phyloP scores from a whole-genome alignment of 1,140 invertebrate species.

The Araneus ventricosus region DNA sequence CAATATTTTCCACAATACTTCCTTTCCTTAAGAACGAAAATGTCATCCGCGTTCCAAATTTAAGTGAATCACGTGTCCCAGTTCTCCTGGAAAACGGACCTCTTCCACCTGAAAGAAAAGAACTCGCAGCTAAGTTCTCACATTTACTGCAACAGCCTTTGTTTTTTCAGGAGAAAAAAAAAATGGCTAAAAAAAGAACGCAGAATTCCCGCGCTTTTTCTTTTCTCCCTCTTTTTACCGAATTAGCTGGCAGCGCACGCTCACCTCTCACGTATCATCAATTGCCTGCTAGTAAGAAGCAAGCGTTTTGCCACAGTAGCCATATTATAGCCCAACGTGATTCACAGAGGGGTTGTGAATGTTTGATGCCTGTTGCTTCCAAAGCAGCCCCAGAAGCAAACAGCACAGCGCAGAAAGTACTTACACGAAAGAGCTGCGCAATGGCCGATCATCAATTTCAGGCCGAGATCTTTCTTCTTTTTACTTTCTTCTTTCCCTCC shows the following conservation, averaged over 20 bases:
- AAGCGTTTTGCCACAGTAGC: not conserved
- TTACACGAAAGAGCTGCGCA: not conserved
- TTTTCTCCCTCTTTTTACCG: not conserved
- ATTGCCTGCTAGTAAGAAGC: not conserved
- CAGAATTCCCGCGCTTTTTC: not conserved
- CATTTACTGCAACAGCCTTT: not conserved
- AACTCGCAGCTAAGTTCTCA: not conserved
- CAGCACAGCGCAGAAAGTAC: not conserved
- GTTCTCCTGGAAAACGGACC: not conserved
- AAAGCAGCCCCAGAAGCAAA: not conserved
- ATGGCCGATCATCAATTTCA: slow-evolving; percentile 39
- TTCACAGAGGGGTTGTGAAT: slow-evolving; percentile 15
- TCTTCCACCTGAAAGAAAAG: not conserved
- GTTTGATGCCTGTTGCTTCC: slow-evolving; percentile 55
- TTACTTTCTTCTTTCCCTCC: not conserved
- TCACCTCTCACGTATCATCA: not conserved
- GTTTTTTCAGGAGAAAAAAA: not conserved
- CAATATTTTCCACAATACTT: not conserved
- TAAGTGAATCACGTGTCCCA: not conserved
- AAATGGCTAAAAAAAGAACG: not conserved
- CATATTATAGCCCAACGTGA: slow-evolving; percentile 17
- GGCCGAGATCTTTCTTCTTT: not conserved
- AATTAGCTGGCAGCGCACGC: not conserved
- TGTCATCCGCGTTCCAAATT: not conserved
- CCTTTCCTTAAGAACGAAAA: not conserved